These are phyloP conservation scores for Falco berigora DNA, from an alignment of 2,797 vertebrate species.

Conservation along the genomic window DNA sequence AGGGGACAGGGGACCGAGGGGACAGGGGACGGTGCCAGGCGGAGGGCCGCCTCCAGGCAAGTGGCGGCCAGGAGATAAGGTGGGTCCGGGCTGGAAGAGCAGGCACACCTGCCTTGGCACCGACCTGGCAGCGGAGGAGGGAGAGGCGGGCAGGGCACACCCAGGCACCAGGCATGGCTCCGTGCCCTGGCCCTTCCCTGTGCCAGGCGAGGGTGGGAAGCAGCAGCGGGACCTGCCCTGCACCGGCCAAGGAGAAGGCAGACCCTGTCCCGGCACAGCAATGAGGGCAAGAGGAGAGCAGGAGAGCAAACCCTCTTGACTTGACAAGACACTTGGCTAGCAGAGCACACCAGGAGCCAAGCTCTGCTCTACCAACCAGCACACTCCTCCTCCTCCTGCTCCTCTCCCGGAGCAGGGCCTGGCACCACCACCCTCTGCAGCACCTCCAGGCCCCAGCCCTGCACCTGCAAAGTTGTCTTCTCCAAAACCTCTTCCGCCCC, in stretches of 20 bases:
- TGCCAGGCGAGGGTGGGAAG: background rate
- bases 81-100: accelerated
- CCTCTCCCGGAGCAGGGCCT: background rate
- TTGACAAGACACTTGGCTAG: background rate
- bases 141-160: accelerated
- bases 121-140: background rate
- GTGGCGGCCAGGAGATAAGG: background rate
- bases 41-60: background rate
- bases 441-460: too few relatives aligned
- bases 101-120: background rate
- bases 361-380: background rate
- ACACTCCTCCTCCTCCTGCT: background rate
- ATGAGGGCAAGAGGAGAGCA: background rate
- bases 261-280: background rate
- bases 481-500: background rate
- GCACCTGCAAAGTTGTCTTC: background rate
- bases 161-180: background rate
- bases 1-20: background rate
- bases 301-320: background rate
- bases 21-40: background rate
- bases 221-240: background rate
- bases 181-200: background rate
- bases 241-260: background rate
- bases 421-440: background rate
- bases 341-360: background rate